Evolutionary conservation across 2,113 vertebrate species (phyloP).

Genomic region (Malurus melanocephalus): DNA sequence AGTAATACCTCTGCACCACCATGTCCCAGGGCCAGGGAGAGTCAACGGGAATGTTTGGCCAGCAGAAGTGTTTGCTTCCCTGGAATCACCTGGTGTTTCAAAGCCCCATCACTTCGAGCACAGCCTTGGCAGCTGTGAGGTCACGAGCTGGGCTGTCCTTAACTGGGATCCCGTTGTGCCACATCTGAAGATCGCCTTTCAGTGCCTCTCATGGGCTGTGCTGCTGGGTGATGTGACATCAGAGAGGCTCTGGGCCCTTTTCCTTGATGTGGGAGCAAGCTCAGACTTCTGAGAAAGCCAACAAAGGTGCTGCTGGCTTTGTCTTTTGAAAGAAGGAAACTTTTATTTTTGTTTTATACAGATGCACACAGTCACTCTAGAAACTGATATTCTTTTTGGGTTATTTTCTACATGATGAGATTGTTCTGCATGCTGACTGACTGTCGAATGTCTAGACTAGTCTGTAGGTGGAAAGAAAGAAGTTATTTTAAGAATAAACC

Average conservation of each 20-base stretch:
- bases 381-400: neutral
- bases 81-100: neutral
- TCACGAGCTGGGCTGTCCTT: neutral
- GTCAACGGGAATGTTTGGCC: neutral
- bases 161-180: neutral
- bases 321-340: neutral
- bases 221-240: neutral
- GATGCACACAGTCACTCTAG: neutral
- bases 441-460: neutral
- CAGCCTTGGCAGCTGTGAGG: rapidly evolving
- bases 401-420: neutral
- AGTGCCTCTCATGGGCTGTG: neutral
- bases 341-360: neutral
- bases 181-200: neutral
- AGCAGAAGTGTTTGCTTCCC: neutral
- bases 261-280: neutral
- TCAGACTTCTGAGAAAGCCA: neutral
- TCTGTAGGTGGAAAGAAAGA: neutral
- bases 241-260: neutral
- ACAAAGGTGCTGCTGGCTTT: neutral
- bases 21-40: neutral
- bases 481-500: neutral
- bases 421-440: neutral
- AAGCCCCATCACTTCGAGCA: neutral
- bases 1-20: neutral